A percentile compares a stretch with the other conserved stretches of the same genome.
phyloP scores from a whole-genome alignment of 2,888 invertebrate species.

The Polymixis flavicincta region DNA sequence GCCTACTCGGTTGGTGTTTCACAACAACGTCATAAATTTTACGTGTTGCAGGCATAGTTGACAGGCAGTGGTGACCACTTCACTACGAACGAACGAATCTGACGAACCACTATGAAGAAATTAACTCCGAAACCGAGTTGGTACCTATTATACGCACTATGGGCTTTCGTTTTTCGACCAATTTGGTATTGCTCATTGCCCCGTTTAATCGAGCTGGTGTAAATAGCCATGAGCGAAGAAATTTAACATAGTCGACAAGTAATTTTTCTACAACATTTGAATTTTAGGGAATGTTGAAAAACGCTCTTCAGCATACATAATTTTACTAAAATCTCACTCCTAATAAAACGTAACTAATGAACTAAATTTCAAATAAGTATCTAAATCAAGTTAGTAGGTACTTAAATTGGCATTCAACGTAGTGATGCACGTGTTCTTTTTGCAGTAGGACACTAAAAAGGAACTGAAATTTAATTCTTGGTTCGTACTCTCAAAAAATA shows the following conservation, averaged over 20 bases:
- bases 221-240: background rate
- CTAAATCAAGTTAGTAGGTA: background rate
- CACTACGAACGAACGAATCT: too few species aligned
- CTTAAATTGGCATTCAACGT: background rate
- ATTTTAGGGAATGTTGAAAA: background rate
- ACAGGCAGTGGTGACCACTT: background rate
- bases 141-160: background rate
- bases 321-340: background rate
- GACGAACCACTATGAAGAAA: background rate
- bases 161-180: background rate
- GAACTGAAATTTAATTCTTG: background rate
- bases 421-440: too few species aligned
- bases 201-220: background rate
- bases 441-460: constrained; percentile 1
- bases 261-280: too few species aligned
- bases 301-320: background rate
- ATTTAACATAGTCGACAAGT: background rate
- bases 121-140: background rate
- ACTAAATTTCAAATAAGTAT: background rate
- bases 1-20: too few species aligned
- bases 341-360: background rate
- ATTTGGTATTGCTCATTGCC: background rate
- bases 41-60: background rate
- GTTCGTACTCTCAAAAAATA: background rate
- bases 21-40: background rate